Evolutionary conservation across 2,113 vertebrate genomes (phyloP).

Genomic region (Trichechus manatus): DNA sequence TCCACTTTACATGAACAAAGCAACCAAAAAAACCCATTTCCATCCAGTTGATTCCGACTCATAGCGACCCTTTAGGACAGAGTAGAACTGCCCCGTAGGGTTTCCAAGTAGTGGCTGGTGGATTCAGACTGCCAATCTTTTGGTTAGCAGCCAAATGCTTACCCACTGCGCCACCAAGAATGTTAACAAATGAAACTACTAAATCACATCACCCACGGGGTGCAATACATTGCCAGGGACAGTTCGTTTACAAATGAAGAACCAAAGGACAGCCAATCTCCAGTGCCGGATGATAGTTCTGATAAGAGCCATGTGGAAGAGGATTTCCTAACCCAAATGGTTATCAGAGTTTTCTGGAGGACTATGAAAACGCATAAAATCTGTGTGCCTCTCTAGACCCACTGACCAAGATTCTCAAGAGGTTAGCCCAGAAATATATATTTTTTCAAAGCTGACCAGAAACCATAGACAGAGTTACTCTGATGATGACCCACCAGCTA

Average conservation of each 20-base stretch:
- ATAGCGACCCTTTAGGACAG: too few relatives aligned
- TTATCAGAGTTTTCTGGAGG: not conserved
- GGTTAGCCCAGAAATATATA: not conserved
- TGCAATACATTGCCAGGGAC: slow-evolving; percentile 11
- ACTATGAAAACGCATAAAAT: slow-evolving; percentile 4
- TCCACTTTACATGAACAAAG: slow-evolving; percentile 41
- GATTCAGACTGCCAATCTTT: too few relatives aligned
- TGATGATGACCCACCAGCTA: not conserved
- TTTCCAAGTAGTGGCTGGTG: too few relatives aligned
- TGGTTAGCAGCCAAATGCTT: too few relatives aligned
- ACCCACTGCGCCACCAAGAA: not conserved
- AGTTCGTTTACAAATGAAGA: slow-evolving; percentile 66
- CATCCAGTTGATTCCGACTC: too few relatives aligned
- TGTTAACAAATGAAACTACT: slow-evolving; percentile 69
- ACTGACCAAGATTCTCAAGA: slow-evolving; percentile 35
- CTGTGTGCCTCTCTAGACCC: not conserved
- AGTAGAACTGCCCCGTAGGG: too few relatives aligned
- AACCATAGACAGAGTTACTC: not conserved
- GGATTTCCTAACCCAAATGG: not conserved
- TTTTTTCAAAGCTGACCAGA: not conserved
- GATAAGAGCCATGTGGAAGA: not conserved
- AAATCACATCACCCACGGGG: slow-evolving; percentile 36
- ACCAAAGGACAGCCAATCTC: slow-evolving; percentile 34
- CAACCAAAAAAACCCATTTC: too few relatives aligned
- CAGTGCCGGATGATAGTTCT: not conserved